phyloP scores from a whole-genome alignment of 2,888 invertebrate genomes.

The Dasysyrphus tricinctus region DNA sequence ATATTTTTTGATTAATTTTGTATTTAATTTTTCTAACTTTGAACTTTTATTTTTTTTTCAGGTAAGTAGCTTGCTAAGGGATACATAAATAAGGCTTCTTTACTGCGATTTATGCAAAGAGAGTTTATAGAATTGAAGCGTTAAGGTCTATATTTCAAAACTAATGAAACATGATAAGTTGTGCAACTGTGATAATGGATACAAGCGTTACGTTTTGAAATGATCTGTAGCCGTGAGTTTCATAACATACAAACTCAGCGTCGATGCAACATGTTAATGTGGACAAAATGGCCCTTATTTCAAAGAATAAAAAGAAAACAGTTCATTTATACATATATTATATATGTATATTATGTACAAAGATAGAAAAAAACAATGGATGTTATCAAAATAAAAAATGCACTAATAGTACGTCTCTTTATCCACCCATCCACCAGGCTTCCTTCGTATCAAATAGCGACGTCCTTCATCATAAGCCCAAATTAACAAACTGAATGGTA shows the following conservation, averaged over 20 bases:
- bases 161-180: neutral
- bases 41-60: neutral
- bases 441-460: constrained; percentile 87
- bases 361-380: neutral
- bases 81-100: constrained; percentile 1
- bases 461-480: constrained; percentile 90
- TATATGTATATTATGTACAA: neutral
- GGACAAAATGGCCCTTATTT: too few species aligned
- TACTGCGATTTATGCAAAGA: neutral
- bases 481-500: constrained; percentile 89
- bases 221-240: too few species aligned
- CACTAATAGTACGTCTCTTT: constrained; percentile 74
- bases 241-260: too few species aligned
- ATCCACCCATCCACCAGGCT: constrained; percentile 87
- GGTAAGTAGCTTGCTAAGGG: neutral
- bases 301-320: too few species aligned
- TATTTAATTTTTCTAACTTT: neutral
- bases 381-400: neutral
- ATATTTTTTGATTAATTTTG: neutral
- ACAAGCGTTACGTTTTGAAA: too few species aligned
- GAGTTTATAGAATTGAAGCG: neutral
- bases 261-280: too few species aligned
- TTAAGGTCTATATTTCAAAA: too few species aligned
- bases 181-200: neutral
- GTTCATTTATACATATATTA: too few species aligned